Evolutionary conservation across 1,140 invertebrate species (phyloP).

Genomic region (Eciton burchellii): DNA sequence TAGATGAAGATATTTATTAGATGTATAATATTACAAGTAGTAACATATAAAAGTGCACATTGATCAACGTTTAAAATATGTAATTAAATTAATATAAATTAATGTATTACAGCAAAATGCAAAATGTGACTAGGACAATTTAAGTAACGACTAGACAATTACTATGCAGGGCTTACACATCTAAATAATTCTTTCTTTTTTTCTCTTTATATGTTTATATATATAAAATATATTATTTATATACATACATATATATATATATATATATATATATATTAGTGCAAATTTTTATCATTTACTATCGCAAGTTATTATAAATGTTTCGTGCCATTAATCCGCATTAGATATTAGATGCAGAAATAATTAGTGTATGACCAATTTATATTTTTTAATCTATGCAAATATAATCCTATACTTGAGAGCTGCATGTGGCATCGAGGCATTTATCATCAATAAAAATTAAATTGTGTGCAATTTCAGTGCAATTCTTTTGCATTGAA

Average conservation of each 20-base stretch:
- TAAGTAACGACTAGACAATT: constrained; percentile 82
- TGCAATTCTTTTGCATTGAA: background rate
- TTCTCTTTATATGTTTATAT: constrained; percentile 36
- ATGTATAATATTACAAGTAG: constrained; percentile 14
- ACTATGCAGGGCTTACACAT: constrained; percentile 53
- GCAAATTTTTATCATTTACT: background rate
- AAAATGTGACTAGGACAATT: constrained; percentile 83
- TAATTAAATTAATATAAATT: constrained; percentile 66
- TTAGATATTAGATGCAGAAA: constrained; percentile 35
- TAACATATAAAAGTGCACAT: constrained; percentile 20
- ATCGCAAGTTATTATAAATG: background rate
- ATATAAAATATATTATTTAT: no score
- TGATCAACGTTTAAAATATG: constrained; percentile 5
- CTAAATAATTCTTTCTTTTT: constrained; percentile 52
- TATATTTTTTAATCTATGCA: constrained; percentile 6
- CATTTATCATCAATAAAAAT: constrained; percentile 16
- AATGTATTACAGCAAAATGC: constrained; percentile 79
- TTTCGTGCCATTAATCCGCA: constrained; percentile 1
- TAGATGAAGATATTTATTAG: constrained; percentile 31
- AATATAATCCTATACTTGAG: constrained; percentile 15
- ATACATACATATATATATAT: constrained; percentile 54
- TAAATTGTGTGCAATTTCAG: constrained; percentile 18
- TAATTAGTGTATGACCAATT: constrained; percentile 20
- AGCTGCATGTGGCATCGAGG: constrained; percentile 22
- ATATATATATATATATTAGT: constrained; percentile 55